Percentiles rank a stretch among this genome's conserved stretches.
Evolutionary conservation across 2,113 vertebrate species (phyloP).

Genomic region (Nesogale talazaci): DNA sequence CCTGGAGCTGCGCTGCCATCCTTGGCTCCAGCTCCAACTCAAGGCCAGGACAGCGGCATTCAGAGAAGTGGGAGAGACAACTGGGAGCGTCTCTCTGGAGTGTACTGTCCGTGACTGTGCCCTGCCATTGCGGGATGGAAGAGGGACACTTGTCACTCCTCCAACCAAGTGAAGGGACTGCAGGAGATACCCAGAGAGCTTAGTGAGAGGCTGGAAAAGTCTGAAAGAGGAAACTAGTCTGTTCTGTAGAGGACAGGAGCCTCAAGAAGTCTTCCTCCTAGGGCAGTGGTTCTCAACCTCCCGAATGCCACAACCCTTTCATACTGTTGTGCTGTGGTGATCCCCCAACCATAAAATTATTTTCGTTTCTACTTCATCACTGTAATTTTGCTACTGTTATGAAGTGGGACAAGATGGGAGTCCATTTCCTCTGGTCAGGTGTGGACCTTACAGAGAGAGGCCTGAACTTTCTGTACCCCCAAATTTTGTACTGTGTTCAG

Average conservation of each 20-base stretch:
- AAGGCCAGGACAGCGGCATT: background rate
- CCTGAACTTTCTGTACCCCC: background rate
- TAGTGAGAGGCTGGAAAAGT: background rate
- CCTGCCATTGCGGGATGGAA: background rate
- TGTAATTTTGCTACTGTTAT: too few relatives aligned
- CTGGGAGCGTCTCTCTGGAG: background rate
- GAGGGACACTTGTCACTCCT: background rate
- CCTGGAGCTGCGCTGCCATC: background rate
- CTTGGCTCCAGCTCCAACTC: background rate
- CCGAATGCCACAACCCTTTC: too few relatives aligned
- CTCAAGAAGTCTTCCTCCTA: background rate
- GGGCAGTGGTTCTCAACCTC: too few relatives aligned
- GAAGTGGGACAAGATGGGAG: background rate
- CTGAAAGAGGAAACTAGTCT: too few relatives aligned
- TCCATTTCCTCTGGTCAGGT: background rate
- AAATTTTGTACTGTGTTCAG: background rate
- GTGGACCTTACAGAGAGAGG: background rate
- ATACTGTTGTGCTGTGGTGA: too few relatives aligned
- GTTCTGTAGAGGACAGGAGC: background rate
- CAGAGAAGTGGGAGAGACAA: rapidly evolving
- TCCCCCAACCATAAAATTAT: too few relatives aligned
- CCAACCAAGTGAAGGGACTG: background rate
- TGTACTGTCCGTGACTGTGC: too few relatives aligned
- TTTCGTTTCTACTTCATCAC: too few relatives aligned
- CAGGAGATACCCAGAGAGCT: background rate